These are phyloP conservation scores for Meteorus colon DNA, from an alignment of 2,888 invertebrate genomes.

Conservation along the genomic window DNA sequence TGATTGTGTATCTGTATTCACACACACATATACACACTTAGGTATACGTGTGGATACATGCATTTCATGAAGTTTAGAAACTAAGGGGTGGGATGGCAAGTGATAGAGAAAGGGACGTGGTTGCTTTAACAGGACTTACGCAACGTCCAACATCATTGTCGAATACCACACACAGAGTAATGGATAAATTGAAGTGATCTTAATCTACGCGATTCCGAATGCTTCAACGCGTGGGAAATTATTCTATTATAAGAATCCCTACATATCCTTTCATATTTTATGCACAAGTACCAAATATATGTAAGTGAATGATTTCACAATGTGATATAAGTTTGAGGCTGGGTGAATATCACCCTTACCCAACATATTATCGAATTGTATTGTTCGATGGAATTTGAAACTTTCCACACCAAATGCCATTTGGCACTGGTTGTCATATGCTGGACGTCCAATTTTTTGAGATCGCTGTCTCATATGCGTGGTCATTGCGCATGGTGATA, in stretches of 20 bases:
- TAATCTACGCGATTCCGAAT: constrained; percentile 49
- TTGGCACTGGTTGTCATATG: too few species aligned
- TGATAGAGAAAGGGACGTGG: constrained; percentile 38
- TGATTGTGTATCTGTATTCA: background rate
- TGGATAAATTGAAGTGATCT: constrained; percentile 22
- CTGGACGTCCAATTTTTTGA: too few species aligned
- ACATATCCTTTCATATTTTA: background rate
- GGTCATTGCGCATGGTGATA: too few species aligned
- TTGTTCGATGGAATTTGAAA: too few species aligned
- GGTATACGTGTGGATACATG: background rate
- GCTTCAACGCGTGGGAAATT: constrained; percentile 53
- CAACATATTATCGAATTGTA: background rate
- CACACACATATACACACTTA: background rate
- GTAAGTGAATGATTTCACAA: constrained; percentile 8
- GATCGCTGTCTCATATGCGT: too few species aligned
- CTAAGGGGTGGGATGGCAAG: background rate
- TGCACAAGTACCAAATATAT: background rate
- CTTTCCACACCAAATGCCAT: too few species aligned
- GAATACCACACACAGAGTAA: constrained; percentile 35
- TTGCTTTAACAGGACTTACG: constrained; percentile 22
- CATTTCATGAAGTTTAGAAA: constrained; percentile 3
- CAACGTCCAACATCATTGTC: constrained; percentile 35
- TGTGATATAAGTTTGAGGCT: background rate
- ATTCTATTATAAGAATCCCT: constrained; percentile 24
- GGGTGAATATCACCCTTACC: background rate